Conservation (phyloP, 1,140 invertebrate species). For the Drosophila takahashii region DNA sequence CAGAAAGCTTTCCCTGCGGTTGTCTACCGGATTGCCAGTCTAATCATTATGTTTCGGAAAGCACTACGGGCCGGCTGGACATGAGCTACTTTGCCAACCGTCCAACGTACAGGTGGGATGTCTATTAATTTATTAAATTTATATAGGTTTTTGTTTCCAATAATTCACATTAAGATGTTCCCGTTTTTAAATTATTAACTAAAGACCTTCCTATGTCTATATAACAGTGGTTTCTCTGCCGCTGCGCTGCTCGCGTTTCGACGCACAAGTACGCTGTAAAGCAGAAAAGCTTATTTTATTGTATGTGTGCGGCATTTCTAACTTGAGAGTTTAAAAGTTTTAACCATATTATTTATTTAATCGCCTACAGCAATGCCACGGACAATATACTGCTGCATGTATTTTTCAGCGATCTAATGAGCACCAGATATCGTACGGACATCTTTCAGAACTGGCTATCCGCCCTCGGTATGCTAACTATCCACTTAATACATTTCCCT, state of each 20-base stretch:
- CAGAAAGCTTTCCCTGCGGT: slow-evolving; percentile 74
- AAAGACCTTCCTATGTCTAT: too few species aligned
- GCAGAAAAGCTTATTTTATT: too few species aligned
- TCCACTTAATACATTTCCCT: background rate
- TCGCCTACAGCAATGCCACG: slow-evolving; percentile 46
- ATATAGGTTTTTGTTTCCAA: too few species aligned
- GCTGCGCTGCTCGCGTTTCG: too few species aligned
- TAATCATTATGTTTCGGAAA: slow-evolving; percentile 86
- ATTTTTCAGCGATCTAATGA: slow-evolving; percentile 87
- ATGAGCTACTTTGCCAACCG: slow-evolving; percentile 67
- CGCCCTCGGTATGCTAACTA: slow-evolving; percentile 59
- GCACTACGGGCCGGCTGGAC: slow-evolving; percentile 85
- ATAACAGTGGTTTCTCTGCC: too few species aligned
- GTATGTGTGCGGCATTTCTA: too few species aligned
- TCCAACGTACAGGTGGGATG: slow-evolving; percentile 28
- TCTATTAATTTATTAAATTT: too few species aligned
- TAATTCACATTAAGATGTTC: too few species aligned
- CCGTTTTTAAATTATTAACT: too few species aligned
- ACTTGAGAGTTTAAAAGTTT: background rate
- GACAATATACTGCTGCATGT: slow-evolving; percentile 87
- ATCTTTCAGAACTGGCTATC: slow-evolving; percentile 87
- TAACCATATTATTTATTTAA: background rate
- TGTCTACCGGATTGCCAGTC: slow-evolving; percentile 87
- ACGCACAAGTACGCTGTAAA: too few species aligned
- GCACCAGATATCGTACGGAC: slow-evolving; percentile 87